Percentiles rank a stretch among this genome's conserved stretches.
phyloP scores from a whole-genome alignment of 2,888 invertebrate genomes.

The Bursaphelenchus okinawaensis region DNA sequence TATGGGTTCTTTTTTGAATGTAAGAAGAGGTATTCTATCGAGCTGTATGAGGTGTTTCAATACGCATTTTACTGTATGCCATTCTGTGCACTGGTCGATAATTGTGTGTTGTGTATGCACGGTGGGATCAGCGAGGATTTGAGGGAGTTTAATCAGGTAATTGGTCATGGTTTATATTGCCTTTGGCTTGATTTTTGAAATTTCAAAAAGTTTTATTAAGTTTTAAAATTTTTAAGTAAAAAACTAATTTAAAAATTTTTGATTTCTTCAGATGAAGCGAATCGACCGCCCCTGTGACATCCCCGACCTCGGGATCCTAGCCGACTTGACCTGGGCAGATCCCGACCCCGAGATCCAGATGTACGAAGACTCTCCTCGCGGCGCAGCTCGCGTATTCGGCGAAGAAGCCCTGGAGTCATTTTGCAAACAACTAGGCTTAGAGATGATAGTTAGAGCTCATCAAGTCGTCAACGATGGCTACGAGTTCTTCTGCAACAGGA shows the following conservation, averaged over 20 bases:
- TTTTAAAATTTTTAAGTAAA: no score
- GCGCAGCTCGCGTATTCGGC: slow-evolving; percentile 40
- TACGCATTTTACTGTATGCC: slow-evolving; percentile 84
- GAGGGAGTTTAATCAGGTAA: slow-evolving; percentile 36
- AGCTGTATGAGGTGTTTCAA: slow-evolving; percentile 44
- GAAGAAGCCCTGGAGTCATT: slow-evolving; percentile 40
- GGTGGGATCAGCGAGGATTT: slow-evolving; percentile 65
- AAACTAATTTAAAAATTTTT: no score
- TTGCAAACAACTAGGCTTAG: slow-evolving; percentile 39
- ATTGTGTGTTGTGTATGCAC: slow-evolving; percentile 71
- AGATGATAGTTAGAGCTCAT: slow-evolving; percentile 50
- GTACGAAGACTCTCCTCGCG: slow-evolving; percentile 40
- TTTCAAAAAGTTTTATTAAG: no score
- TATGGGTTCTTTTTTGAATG: slow-evolving; percentile 50
- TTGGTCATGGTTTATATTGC: no score
- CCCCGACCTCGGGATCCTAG: slow-evolving; percentile 62
- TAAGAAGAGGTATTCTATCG: slow-evolving; percentile 69
- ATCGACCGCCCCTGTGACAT: slow-evolving; percentile 65
- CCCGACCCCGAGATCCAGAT: slow-evolving; percentile 35
- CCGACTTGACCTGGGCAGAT: slow-evolving; percentile 61
- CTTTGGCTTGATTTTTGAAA: no score
- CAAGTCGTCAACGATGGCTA: slow-evolving; percentile 68
- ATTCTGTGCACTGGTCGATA: slow-evolving; percentile 88
- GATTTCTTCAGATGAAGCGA: slow-evolving; percentile 61
- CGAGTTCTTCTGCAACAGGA: slow-evolving; percentile 75